Percentiles rank a stretch among this genome's conserved stretches.
Conservation (phyloP, 2,797 vertebrate genomes). For the Cynopterus sphinx region DNA sequence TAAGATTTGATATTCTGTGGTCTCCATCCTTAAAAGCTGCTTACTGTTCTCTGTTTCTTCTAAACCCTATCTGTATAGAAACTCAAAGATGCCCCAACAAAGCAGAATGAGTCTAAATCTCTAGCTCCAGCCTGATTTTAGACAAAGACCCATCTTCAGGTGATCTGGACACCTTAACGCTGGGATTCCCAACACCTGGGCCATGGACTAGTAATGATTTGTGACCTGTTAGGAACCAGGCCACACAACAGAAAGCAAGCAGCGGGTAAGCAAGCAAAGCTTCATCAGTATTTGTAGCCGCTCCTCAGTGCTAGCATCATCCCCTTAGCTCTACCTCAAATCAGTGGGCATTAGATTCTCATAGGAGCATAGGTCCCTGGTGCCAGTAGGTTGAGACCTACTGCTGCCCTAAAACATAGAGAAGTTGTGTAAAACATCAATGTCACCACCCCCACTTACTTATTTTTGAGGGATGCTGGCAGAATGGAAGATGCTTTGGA, state of each 20-base stretch:
- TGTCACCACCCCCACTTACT: background rate
- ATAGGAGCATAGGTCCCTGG: too few relatives aligned
- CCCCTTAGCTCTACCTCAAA: too few relatives aligned
- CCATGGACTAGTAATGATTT: too few relatives aligned
- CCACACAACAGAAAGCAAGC: too few relatives aligned
- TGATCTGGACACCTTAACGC: background rate
- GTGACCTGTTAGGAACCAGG: too few relatives aligned
- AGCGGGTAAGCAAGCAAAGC: too few relatives aligned
- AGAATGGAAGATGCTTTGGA: slow-evolving; percentile 15
- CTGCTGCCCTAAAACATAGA: background rate
- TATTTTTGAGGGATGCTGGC: slow-evolving; percentile 8
- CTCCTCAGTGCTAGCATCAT: too few relatives aligned
- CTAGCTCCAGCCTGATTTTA: background rate
- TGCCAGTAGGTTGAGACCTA: too few relatives aligned
- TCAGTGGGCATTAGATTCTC: too few relatives aligned
- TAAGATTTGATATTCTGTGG: background rate
- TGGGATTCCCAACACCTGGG: too few relatives aligned
- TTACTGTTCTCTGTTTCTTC: background rate
- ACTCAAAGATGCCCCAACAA: background rate
- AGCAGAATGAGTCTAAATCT: background rate
- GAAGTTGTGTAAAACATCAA: background rate
- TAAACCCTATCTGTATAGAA: background rate
- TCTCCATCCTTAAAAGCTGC: background rate
- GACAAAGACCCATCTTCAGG: background rate
- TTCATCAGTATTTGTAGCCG: too few relatives aligned